phyloP scores from a whole-genome alignment of 2,797 vertebrate genomes.

The Serranus cabrilla region DNA sequence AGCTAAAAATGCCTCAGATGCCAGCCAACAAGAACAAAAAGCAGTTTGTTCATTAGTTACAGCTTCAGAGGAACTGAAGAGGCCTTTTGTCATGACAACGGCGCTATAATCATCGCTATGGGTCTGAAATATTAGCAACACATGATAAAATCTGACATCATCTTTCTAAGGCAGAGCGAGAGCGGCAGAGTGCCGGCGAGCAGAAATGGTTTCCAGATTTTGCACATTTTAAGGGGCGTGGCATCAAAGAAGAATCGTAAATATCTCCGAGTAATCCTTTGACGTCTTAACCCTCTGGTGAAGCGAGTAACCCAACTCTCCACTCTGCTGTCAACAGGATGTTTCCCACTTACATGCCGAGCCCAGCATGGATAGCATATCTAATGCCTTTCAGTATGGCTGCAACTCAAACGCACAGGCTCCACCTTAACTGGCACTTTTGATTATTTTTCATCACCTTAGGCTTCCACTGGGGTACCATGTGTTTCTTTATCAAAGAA shows the following conservation, averaged over 20 bases:
- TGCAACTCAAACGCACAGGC: slow-evolving; percentile 1
- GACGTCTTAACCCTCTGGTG: slow-evolving; percentile 51
- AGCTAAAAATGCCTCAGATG: slow-evolving; percentile 63
- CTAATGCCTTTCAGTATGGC: slow-evolving; percentile 16
- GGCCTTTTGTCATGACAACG: slow-evolving; percentile 78
- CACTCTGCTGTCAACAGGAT: slow-evolving; percentile 52
- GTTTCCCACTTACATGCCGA: slow-evolving; percentile 32
- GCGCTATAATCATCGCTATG: slow-evolving; percentile 69
- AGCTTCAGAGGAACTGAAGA: slow-evolving; percentile 60
- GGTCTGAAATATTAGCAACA: slow-evolving; percentile 78
- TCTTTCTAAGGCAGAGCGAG: slow-evolving; percentile 56
- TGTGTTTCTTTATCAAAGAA: slow-evolving; percentile 46
- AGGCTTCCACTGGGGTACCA: slow-evolving; percentile 20
- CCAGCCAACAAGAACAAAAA: slow-evolving; percentile 71
- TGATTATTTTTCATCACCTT: slow-evolving; percentile 18
- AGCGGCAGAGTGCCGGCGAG: slow-evolving; percentile 33
- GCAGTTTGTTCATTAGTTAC: slow-evolving; percentile 72
- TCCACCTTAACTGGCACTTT: slow-evolving; percentile 7
- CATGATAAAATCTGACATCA: slow-evolving; percentile 81
- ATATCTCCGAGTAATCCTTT: slow-evolving; percentile 60
- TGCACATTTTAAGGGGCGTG: slow-evolving; percentile 60
- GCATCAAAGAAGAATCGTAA: slow-evolving; percentile 55
- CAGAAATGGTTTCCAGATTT: slow-evolving; percentile 80
- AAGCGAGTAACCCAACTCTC: slow-evolving; percentile 51
- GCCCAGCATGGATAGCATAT: slow-evolving; percentile 21